phyloP scores from a whole-genome alignment of 2,797 vertebrate genomes.

The Melanotaenia parkinsoni region DNA sequence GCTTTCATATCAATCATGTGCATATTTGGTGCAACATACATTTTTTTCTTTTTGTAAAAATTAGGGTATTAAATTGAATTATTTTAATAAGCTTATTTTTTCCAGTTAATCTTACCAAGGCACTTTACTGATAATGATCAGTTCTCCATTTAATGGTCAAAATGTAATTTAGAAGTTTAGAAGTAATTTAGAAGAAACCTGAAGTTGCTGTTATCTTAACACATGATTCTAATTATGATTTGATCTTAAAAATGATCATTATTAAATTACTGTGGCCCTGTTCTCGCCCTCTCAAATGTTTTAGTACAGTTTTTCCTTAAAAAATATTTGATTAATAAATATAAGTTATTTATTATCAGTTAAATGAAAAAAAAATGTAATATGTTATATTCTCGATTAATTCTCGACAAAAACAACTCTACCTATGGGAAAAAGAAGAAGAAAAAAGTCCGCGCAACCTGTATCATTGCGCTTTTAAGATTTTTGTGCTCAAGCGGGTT shows the following conservation, averaged over 20 bases:
- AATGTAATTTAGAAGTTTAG: no score
- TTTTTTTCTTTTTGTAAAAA: background rate
- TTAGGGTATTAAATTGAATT: background rate
- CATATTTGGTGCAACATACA: background rate
- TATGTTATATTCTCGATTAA: background rate
- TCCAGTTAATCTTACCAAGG: background rate
- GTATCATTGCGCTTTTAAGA: rapidly evolving
- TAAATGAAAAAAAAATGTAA: background rate
- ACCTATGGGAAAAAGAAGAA: no score
- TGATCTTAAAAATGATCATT: background rate
- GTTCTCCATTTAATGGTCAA: background rate
- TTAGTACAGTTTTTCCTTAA: no score
- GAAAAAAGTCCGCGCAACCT: no score
- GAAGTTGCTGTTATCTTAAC: background rate
- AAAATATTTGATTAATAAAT: no score
- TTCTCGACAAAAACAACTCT: no score
- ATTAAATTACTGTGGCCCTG: background rate
- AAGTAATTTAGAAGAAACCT: no score
- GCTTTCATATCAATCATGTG: background rate
- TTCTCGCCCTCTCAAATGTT: no score
- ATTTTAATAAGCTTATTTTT: background rate
- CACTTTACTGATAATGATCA: background rate
- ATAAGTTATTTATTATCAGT: no score
- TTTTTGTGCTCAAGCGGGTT: conserved; percentile 43
- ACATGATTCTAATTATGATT: background rate